Percentiles rank a stretch among this genome's conserved stretches.
These are phyloP conservation scores for Phenganax marumi DNA, from an alignment of 92 coral and sea anemone species.

Conservation along the genomic window DNA sequence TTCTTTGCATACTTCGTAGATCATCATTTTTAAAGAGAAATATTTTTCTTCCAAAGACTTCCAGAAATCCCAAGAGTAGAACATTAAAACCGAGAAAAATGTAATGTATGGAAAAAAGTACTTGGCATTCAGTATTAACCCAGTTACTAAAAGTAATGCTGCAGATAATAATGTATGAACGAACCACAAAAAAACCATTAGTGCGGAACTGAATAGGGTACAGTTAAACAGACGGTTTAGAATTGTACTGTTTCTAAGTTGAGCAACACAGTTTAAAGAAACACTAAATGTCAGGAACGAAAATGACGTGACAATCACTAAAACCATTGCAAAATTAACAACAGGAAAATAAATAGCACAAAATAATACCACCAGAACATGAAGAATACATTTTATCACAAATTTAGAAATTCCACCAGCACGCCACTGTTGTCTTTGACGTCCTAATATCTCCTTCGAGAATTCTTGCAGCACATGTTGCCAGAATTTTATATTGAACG, in stretches of 20 bases:
- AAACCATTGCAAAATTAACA: not conserved
- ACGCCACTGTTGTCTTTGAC: not conserved
- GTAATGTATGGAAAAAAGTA: constrained; percentile 10
- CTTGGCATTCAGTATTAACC: not conserved
- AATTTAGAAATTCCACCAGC: not conserved
- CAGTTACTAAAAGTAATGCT: not conserved
- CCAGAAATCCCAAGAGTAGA: constrained; percentile 11
- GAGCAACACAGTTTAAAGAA: too few species aligned
- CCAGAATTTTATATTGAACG: constrained; percentile 8
- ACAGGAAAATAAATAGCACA: not conserved
- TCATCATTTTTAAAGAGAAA: not conserved
- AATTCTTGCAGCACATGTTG: not conserved
- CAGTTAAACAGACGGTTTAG: not conserved
- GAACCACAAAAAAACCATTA: not conserved
- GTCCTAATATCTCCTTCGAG: not conserved
- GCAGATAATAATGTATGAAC: not conserved
- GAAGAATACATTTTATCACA: not conserved
- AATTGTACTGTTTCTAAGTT: too few species aligned
- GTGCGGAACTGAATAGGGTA: not conserved
- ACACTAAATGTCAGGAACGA: not conserved
- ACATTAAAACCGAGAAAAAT: not conserved
- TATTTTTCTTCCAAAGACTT: constrained; percentile 12
- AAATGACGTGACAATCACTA: not conserved
- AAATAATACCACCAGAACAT: not conserved
- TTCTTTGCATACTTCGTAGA: too few species aligned